Evolutionary conservation across 2,113 vertebrate genomes (phyloP).

Genomic region (Heloderma charlesbogerti): DNA sequence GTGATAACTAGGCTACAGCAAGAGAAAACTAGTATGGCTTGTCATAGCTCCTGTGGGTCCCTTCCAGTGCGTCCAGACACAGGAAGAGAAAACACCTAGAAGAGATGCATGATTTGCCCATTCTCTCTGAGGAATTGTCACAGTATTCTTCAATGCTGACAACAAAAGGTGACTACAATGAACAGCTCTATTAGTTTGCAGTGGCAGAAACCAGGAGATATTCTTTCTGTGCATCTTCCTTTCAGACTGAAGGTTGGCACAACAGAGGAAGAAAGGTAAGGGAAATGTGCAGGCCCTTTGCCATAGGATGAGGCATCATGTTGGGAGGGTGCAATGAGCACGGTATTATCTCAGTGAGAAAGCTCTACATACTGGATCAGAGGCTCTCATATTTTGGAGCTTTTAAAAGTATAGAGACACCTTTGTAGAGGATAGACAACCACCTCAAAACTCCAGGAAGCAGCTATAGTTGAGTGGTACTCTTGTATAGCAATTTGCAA

Average conservation of each 20-base stretch:
- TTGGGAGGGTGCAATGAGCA: accelerated
- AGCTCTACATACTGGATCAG: not conserved
- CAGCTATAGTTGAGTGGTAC: not conserved
- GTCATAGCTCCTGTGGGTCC: not conserved
- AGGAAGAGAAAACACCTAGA: not conserved
- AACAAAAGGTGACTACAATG: not conserved
- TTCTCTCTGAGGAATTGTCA: not conserved
- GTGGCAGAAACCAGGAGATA: not conserved
- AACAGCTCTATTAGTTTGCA: not conserved
- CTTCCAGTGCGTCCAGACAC: not conserved
- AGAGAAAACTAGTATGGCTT: not conserved
- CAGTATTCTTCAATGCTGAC: not conserved
- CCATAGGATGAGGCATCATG: not conserved
- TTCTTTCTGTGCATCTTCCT: not conserved
- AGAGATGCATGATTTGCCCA: not conserved
- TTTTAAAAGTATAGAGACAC: not conserved
- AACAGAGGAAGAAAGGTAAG: not conserved
- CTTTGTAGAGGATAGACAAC: constrained; percentile 3
- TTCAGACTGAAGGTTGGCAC: not conserved
- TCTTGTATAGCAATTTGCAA: not conserved
- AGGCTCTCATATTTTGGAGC: not conserved
- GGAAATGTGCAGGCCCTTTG: not conserved
- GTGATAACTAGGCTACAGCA: accelerated
- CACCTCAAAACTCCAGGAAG: constrained; percentile 31
- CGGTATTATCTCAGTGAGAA: not conserved